These are phyloP conservation scores for Paragorgia papillata DNA, from an alignment of 92 coral and sea anemone genomes.

Conservation along the genomic window DNA sequence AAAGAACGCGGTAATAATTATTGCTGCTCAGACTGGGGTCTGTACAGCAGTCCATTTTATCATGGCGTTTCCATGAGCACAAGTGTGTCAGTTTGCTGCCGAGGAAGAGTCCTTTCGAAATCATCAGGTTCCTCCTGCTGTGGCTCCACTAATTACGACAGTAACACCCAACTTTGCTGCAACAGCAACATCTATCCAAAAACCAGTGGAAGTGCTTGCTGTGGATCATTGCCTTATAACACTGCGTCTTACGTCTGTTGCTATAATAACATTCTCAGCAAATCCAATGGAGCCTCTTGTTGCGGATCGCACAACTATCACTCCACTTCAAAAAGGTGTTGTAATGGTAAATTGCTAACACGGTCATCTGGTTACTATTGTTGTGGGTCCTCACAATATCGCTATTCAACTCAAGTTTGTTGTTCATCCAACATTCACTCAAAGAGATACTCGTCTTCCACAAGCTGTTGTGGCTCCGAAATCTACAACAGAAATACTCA, in stretches of 20 bases:
- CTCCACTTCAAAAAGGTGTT: not conserved
- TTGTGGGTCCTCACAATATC: not conserved
- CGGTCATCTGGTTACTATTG: not conserved
- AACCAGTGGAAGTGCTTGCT: constrained; percentile 22
- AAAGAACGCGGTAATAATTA: constrained; percentile 3
- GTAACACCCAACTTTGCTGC: constrained; percentile 1
- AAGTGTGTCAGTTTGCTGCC: not conserved
- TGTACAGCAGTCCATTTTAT: constrained; percentile 4
- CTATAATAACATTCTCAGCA: not conserved
- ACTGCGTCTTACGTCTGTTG: constrained; percentile 11
- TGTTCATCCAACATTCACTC: not conserved
- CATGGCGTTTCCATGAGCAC: not conserved
- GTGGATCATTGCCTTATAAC: constrained; percentile 23
- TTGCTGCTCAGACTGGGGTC: constrained; percentile 18
- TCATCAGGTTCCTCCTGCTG: not conserved
- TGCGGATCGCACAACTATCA: not conserved
- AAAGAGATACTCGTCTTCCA: not conserved
- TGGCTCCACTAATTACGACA: constrained; percentile 20
- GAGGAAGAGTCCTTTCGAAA: not conserved
- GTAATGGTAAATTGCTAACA: no score
- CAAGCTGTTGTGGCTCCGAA: constrained; percentile 7
- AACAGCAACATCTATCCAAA: not conserved
- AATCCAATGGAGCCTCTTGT: constrained; percentile 16
- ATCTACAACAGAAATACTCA: constrained; percentile 7
- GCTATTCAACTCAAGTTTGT: not conserved